These are phyloP conservation scores for Parnassius apollo DNA, from an alignment of 2,888 invertebrate species.

Conservation along the genomic window DNA sequence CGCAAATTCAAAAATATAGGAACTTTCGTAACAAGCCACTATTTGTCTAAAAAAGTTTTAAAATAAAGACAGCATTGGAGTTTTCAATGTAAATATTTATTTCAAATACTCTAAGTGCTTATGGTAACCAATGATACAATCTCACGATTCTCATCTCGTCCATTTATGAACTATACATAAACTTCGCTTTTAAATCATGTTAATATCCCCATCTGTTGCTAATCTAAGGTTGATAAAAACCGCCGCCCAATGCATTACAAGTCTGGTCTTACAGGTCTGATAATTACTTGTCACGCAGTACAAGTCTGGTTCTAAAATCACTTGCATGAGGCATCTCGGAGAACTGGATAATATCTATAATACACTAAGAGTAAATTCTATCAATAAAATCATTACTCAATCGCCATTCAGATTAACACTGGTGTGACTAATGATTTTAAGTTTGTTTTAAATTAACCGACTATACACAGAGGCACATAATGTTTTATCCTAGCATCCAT, in stretches of 20 bases:
- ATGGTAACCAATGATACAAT: slow-evolving; percentile 81
- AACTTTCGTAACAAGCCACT: neutral
- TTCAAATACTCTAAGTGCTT: slow-evolving; percentile 79
- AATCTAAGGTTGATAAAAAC: slow-evolving; percentile 36
- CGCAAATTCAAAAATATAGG: too few species aligned
- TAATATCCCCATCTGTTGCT: slow-evolving; percentile 68
- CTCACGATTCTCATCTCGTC: slow-evolving; percentile 55
- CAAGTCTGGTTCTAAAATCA: slow-evolving; percentile 29
- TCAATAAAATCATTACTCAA: slow-evolving; percentile 39
- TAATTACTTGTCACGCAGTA: neutral
- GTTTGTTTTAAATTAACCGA: slow-evolving; percentile 47
- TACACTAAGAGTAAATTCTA: slow-evolving; percentile 34
- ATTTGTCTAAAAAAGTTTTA: neutral
- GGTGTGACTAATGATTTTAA: slow-evolving; percentile 43
- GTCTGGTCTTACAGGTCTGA: neutral
- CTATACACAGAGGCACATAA: slow-evolving; percentile 79
- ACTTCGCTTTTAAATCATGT: slow-evolving; percentile 55
- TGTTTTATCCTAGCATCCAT: slow-evolving; percentile 54
- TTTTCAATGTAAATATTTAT: slow-evolving; percentile 78
- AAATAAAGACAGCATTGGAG: slow-evolving; percentile 35
- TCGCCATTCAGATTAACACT: slow-evolving; percentile 37
- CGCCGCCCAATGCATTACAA: slow-evolving; percentile 46
- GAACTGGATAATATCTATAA: slow-evolving; percentile 64
- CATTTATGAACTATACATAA: slow-evolving; percentile 46
- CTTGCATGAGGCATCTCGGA: slow-evolving; percentile 65